These are phyloP conservation scores for Epinephelus fuscoguttatus DNA, from an alignment of 2,113 vertebrate genomes.

Conservation along the genomic window DNA sequence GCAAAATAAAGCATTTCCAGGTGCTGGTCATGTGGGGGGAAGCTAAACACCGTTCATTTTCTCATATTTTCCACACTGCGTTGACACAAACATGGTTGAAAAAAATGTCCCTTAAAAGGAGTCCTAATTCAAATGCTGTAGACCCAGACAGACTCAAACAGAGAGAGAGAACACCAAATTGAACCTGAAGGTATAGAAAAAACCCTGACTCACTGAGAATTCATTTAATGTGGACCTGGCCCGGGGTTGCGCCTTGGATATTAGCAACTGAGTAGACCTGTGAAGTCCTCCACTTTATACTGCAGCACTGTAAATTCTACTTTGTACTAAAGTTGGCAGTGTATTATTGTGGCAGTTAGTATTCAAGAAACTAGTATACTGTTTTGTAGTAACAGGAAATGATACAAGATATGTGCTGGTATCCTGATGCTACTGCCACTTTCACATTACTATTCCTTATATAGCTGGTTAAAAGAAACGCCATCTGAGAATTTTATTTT, in stretches of 20 bases:
- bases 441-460: neutral
- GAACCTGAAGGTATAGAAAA: neutral
- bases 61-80: too few relatives aligned
- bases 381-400: neutral
- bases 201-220: too few relatives aligned
- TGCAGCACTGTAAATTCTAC: neutral
- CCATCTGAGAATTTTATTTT: neutral
- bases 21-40: too few relatives aligned
- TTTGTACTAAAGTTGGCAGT: neutral
- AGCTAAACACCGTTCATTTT: too few relatives aligned
- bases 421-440: neutral
- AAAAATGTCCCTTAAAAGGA: too few relatives aligned
- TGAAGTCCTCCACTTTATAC: neutral
- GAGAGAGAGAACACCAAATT: neutral
- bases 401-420: neutral
- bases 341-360: neutral
- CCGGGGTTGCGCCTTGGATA: neutral
- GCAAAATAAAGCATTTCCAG: too few relatives aligned
- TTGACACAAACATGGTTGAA: too few relatives aligned
- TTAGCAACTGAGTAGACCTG: neutral
- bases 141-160: neutral
- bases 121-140: neutral
- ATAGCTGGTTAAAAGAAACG: neutral
- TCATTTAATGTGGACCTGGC: neutral
- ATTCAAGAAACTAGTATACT: neutral